A percentile compares a stretch with the other conserved stretches of the same genome.
Evolutionary conservation across 2,113 vertebrate genomes (phyloP).

Genomic region (Heloderma charlesbogerti): DNA sequence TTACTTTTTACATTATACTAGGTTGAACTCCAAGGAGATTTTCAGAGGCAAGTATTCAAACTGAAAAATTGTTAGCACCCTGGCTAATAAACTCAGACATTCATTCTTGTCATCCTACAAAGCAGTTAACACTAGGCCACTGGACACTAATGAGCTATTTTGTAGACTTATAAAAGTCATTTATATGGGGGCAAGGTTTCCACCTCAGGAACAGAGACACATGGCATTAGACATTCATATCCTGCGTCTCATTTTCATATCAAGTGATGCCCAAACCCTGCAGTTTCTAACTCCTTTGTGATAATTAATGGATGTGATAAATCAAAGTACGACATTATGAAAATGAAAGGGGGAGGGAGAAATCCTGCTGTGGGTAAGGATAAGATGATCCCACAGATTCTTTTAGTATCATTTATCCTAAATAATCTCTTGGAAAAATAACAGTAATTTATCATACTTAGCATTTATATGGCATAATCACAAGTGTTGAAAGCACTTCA

Average conservation of each 20-base stretch:
- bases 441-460: background rate
- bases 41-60: conserved; percentile 31
- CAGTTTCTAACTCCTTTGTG: background rate
- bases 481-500: background rate
- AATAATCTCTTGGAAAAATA: background rate
- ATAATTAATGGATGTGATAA: conserved; percentile 20
- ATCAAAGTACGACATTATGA: background rate
- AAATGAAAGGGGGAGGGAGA: background rate
- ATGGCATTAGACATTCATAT: background rate
- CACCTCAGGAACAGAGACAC: background rate
- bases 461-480: conserved; percentile 7
- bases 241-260: conserved; percentile 29
- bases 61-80: conserved; percentile 15
- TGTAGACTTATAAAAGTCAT: conserved; percentile 28
- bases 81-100: conserved; percentile 44
- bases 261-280: background rate
- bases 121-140: conserved; percentile 22
- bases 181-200: conserved; percentile 19
- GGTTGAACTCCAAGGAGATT: conserved; percentile 43
- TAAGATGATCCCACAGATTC: background rate
- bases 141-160: conserved; percentile 41
- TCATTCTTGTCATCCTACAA: conserved; percentile 20
- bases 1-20: background rate
- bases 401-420: conserved; percentile 11
- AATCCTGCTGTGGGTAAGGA: background rate